Evolutionary conservation across 2,888 invertebrate genomes (phyloP).

Genomic region (Sussaba pulchella): DNA sequence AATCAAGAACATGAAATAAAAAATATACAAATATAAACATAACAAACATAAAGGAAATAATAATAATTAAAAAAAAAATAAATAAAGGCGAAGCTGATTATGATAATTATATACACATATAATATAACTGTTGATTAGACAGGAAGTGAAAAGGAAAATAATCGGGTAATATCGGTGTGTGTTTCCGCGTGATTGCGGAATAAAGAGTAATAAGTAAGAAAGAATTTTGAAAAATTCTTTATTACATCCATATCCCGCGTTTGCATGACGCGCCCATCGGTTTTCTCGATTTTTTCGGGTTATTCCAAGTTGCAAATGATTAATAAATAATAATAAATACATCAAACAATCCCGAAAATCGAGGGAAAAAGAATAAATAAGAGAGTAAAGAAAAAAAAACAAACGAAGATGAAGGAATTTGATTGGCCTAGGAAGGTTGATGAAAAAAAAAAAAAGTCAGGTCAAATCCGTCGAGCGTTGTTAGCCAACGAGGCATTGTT

Average conservation of each 20-base stretch:
- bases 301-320: too few relatives aligned
- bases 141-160: conserved; percentile 21
- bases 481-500: conserved; percentile 47
- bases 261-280: conserved; percentile 8
- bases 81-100: conserved; percentile 43
- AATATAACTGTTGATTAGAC: conserved; percentile 47
- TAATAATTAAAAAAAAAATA: conserved; percentile 11
- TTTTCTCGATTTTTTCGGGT: conserved; percentile 35
- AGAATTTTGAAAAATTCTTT: conserved; percentile 20
- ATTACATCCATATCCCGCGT: conserved; percentile 50
- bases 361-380: background rate
- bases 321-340: too few relatives aligned
- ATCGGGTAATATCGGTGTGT: conserved; percentile 33
- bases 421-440: conserved; percentile 23
- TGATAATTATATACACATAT: conserved; percentile 43
- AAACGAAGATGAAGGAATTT: conserved; percentile 15
- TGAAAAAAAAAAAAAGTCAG: too few relatives aligned
- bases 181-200: conserved; percentile 17
- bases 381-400: conserved; percentile 18
- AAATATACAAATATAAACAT: conserved; percentile 49
- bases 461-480: conserved; percentile 36
- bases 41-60: conserved; percentile 34
- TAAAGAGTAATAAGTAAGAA: background rate
- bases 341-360: background rate
- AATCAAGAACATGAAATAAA: conserved; percentile 36